Percentiles rank a stretch among this genome's conserved stretches.
phyloP scores from a whole-genome alignment of 1,140 invertebrate genomes.

The Philaenus spumarius region DNA sequence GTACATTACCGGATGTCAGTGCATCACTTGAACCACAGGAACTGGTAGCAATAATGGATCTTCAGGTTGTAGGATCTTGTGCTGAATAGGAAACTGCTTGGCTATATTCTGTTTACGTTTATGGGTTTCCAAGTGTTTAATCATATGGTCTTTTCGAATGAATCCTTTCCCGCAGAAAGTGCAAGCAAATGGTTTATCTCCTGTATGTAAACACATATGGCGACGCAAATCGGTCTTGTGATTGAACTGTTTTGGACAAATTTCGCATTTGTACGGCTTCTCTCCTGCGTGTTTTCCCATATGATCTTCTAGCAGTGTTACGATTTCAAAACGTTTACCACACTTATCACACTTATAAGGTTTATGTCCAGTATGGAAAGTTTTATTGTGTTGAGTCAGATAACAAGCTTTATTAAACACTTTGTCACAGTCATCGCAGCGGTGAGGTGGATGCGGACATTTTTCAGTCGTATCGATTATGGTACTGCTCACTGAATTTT shows the following conservation, averaged over 20 bases:
- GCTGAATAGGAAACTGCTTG: not conserved
- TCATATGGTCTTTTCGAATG: conserved; percentile 88
- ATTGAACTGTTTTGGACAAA: conserved; percentile 83
- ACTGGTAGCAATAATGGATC: not conserved
- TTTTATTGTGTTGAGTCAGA: conserved; percentile 83
- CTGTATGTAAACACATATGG: conserved; percentile 75
- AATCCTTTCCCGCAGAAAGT: conserved; percentile 79
- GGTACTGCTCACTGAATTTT: conserved; percentile 14
- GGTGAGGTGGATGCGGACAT: conserved; percentile 33
- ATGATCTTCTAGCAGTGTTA: conserved; percentile 60
- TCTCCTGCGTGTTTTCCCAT: conserved; percentile 69
- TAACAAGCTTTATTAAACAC: conserved; percentile 81
- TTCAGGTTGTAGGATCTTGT: not conserved
- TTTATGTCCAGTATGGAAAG: conserved; percentile 78
- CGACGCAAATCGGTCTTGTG: conserved; percentile 87
- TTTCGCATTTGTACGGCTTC: conserved; percentile 82
- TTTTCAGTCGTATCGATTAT: not conserved
- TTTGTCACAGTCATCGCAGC: conserved; percentile 77
- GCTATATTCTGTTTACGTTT: conserved; percentile 40
- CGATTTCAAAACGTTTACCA: conserved; percentile 71
- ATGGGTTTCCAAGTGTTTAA: conserved; percentile 87
- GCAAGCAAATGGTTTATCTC: conserved; percentile 70
- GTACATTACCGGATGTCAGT: conserved; percentile 10
- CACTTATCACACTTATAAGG: conserved; percentile 78
- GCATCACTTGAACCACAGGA: not conserved